Base-by-base conservation (phyloP, 2,113 vertebrate species). In the Microtus richardsoni region DNA sequence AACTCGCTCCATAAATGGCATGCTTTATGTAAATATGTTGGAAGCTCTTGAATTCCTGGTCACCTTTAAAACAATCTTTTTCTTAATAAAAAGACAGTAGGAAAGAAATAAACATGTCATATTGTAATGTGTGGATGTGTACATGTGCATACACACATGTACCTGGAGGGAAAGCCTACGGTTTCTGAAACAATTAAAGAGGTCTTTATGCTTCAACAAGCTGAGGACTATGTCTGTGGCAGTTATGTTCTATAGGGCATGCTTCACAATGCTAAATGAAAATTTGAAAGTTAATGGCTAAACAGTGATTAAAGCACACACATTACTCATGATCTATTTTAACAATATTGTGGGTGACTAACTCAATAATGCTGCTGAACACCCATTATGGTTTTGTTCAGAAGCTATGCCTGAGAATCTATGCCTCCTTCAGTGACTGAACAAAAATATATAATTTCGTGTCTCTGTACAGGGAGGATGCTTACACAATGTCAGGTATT, bases 251-350 rank as follows among this genome's bases (percentile, higher is more conserved):
- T 80, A 24, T 54, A 95, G 79, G 87, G 60, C 84, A 93, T 93
- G 95, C 95, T 92, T 97, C 94, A 96, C 94, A 90, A 96, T 88
- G 60, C 94, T 94, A 96, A 96, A 91, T 97, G 96, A 97, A 96
- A 90, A 9, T 33, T 97, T 78, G 62, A 88, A 97, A 96, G 95
- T 94, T 97, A 96, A 96, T 96, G 93, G 60, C 84, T 89, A 96
- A 94, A 91, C 54, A 96, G 89, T 94, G 89, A 91, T 98, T 95
- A 95, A 93, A 94, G 94, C 96, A 86, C 54, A 75, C 84, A 82
- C 95, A 91, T 94, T 94, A 96, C 77, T 97, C 93, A 78, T 74
- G 87, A 95, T 94, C 94, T 97, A 96, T 97, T 97, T 91, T 96
- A 93, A 97, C 95, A 95, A 97, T 93, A 64, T 96, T 96, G 94